Evolutionary conservation across 2,113 vertebrate species (phyloP), one percentile per base, ranked within the genome.

Genomic region (Aptenodytes forsteri): DNA sequence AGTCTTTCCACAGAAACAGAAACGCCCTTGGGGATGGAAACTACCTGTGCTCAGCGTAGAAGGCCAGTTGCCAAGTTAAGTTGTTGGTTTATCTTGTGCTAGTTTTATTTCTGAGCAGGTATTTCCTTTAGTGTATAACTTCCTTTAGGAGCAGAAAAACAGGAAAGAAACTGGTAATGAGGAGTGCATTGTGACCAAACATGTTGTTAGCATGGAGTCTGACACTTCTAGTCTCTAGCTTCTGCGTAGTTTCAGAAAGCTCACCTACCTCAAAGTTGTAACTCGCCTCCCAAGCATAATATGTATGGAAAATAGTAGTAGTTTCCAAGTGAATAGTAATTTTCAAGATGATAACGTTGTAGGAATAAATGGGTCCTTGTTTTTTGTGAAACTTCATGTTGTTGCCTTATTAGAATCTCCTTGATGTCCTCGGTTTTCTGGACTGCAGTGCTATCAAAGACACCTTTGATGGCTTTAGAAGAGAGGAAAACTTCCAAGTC

Each of bases 381-480:
- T 64, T 93, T 75, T 56, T 46, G n/a, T 95, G 73, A 38, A 66
- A 85, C 54, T 87, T 82, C 46, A 16, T 26, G 22, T 66, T 80
- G 42, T 78, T 89, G n/a, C n/a, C 22, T 65, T 65, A 69, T 40
- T 92, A 65, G 61, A 73, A 69, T 89, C 73, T 85, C 22, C 61
- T 89, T 79, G 44, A 61, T 96, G 56, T 82, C 46, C 46, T 95
- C 7, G 1, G 16, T 78, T 91, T 96, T 91, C 84, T 93, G 89
- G 65, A 70, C 32, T 73, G 23, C 54, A 46, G 54, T 76, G 50
- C 29, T 84, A 40, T 96, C 84, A 95, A 92, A 96, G 89, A 79
- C 76, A 87, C 49, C 75, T 97, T 96, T 93, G 84, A 96, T 93
- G 54, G 82, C 85, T 93, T 94, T 80, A 83, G 75, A 88, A 92